Base-by-base conservation (phyloP, 2,888 invertebrate species). In the Horisme vitalbata region DNA sequence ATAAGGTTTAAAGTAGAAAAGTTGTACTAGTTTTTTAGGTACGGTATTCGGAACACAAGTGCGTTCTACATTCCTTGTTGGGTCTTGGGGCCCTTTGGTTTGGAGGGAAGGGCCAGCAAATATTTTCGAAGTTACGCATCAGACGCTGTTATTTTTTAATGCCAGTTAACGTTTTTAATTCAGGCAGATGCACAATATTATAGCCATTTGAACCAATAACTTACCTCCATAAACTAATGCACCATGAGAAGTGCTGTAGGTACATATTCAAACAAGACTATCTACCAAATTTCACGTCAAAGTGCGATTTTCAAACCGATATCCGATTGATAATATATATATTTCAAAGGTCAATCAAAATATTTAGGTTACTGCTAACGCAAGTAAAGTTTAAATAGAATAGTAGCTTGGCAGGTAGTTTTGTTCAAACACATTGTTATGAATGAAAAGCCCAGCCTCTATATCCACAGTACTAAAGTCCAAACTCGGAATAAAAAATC, bases 381-480 rank as follows among this genome's bases (percentile, higher is more conserved):
- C 38, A 51, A 55, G 24, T 41, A 58, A 61, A 63, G 60, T 53
- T 18, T 52, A 56, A 59, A 63, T 45, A 53, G 45, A 60, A 62
- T 60, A 59, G 55, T 59, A 68, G 55, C 58, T 51, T 49, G 28
- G 41, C 13, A 34, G 61, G 61, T 65, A 63, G 53, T 35, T 45
- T 47, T 45, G 32, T 44, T 41, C 48, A 50, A 45, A 52, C 27
- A 52, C 32, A 48, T 32, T 41, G 37, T 9, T 35, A 11, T 24
- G 8, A 43, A 46, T 11, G 10, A 38, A 15, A 57, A 46, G 54
- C 39, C 26, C 6, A 5, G 23, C 27, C 46, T 46, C 39, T 68
- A 65, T 41, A 27, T 0, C 7, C 13, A 26, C 26, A 32, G 3
- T 3, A 4, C 44, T 64, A 68, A 46, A 52, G 53, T 54, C 45